These are phyloP conservation scores for Polypterus senegalus DNA, from an alignment of 2,113 vertebrate species.

Conservation along the genomic window DNA sequence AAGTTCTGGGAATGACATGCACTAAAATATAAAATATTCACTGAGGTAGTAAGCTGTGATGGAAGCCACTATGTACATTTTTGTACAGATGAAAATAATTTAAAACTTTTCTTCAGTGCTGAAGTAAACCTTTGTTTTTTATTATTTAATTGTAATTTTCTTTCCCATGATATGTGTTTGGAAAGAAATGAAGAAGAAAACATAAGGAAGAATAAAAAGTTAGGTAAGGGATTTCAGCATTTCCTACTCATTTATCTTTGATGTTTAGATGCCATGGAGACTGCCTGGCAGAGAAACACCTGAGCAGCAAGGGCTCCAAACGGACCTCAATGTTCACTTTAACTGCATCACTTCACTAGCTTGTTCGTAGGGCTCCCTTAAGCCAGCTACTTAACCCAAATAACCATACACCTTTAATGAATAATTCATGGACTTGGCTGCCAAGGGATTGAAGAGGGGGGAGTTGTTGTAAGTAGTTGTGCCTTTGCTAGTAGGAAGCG, in stretches of 20 bases:
- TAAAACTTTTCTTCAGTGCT: too few relatives aligned
- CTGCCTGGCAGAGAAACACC: conserved; percentile 33
- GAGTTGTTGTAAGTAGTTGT: background rate
- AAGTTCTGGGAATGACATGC: too few relatives aligned
- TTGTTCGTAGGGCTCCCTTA: conserved; percentile 29
- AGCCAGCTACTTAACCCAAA: conserved; percentile 45
- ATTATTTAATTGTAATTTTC: too few relatives aligned
- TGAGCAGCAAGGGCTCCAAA: conserved; percentile 23
- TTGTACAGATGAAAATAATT: too few relatives aligned
- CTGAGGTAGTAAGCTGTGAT: too few relatives aligned
- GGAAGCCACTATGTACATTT: too few relatives aligned
- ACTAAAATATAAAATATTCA: too few relatives aligned
- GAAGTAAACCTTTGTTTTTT: too few relatives aligned
- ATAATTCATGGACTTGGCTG: conserved; percentile 47
- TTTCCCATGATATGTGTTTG: too few relatives aligned
- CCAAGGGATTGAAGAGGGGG: conserved; percentile 25
- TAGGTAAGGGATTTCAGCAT: background rate
- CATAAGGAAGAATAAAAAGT: background rate
- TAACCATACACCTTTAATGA: conserved; percentile 37
- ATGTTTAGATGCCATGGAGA: background rate
- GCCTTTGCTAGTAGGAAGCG: conserved; percentile 25
- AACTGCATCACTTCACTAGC: conserved; percentile 26
- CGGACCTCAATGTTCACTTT: conserved; percentile 17
- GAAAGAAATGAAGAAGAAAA: background rate
- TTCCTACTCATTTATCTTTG: conserved; percentile 31